Conservation (phyloP, 2,797 vertebrate genomes). For the Thripadectes ignobilis region DNA sequence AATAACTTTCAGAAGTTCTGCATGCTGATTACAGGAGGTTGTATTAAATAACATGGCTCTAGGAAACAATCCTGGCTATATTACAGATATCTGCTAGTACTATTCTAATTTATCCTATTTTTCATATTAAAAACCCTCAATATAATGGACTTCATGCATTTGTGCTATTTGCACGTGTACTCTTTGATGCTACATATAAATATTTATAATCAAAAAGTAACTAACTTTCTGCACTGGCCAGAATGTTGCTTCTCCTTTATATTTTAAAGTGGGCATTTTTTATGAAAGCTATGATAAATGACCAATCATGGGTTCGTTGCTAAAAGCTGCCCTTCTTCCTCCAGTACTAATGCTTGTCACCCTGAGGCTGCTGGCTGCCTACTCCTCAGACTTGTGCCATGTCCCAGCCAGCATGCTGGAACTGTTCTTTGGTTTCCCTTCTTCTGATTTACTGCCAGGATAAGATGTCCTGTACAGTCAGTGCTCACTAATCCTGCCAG, state of each 20-base stretch:
- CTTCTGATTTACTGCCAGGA: background rate
- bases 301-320: background rate
- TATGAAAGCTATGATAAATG: background rate
- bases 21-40: background rate
- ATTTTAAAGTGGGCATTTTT: background rate
- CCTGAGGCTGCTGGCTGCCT: background rate
- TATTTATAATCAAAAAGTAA: background rate
- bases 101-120: background rate
- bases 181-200: background rate
- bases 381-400: accelerated
- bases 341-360: background rate
- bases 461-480: background rate
- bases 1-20: background rate
- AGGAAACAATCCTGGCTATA: background rate
- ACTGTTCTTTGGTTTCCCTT: background rate
- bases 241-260: background rate
- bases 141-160: background rate
- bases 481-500: background rate
- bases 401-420: background rate
- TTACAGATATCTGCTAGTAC: background rate
- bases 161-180: background rate
- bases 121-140: background rate
- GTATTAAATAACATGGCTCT: background rate
- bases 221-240: background rate
- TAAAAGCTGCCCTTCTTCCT: background rate